Conservation (phyloP, 2,888 invertebrate genomes). For the Seira musarum region DNA sequence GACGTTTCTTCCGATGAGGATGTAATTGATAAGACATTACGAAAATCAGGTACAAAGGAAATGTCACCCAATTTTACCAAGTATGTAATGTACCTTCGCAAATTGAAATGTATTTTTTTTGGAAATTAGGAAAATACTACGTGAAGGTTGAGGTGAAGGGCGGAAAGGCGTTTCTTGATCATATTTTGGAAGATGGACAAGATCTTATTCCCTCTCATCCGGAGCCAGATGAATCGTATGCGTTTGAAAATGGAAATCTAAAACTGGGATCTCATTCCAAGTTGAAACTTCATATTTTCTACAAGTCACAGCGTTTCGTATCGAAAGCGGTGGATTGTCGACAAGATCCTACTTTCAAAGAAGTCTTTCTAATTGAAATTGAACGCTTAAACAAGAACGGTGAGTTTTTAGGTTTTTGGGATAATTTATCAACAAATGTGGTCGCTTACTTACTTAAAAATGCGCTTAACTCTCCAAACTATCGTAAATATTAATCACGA, state of each 20-base stretch:
- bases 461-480: neutral
- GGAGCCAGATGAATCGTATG: no score
- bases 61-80: neutral
- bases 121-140: constrained; percentile 40
- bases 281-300: constrained; percentile 58
- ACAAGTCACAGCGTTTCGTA: constrained; percentile 59
- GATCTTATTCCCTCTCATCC: no score
- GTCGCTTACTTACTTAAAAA: neutral
- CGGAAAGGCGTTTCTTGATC: constrained; percentile 61
- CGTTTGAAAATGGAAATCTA: neutral
- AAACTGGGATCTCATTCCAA: constrained; percentile 14
- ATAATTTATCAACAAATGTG: neutral
- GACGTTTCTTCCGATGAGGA: constrained; percentile 13
- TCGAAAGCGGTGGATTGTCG: constrained; percentile 44
- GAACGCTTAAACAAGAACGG: constrained; percentile 32
- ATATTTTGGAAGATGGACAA: constrained; percentile 34
- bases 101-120: no score
- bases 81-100: neutral
- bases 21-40: constrained; percentile 16
- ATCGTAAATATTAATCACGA: no score
- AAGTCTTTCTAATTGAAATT: constrained; percentile 61
- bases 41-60: constrained; percentile 19
- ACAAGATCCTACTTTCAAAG: constrained; percentile 60
- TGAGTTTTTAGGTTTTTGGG: no score
- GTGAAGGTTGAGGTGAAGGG: constrained; percentile 57